Base-by-base conservation (phyloP, 2,113 vertebrate species). In the Phalacrocorax pelagicus region DNA sequence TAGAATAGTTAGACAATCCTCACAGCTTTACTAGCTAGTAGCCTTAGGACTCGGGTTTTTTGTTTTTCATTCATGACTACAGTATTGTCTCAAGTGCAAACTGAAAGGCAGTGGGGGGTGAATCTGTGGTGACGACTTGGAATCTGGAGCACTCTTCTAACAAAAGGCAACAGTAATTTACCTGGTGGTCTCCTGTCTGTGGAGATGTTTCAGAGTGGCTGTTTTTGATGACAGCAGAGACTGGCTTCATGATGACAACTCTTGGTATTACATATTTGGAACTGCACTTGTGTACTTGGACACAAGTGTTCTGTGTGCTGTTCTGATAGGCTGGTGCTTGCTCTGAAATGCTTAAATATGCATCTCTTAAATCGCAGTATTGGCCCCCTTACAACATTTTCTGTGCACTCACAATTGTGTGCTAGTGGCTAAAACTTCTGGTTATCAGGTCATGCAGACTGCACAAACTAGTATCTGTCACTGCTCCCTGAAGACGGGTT, bases 191-290 rank as follows among this genome's bases (percentile, higher is more conserved):
- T 75, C 11, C 40, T 91, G 49, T 61, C 70, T 72, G 26, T 6
- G 3, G 40, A 65, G 21, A 24, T 77, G 24, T 54, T 88, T 61
- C 42, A 67, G 34, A 65, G 49, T 85, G 59, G 24, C 82, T 85
- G 40, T 30, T 66, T 32, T 24, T 84, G 58, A 20, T 95, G 82
- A 81, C 54, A 75, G 65, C 52, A 82, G 81, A 55, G 73, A n/a
- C 40, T 65, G 57, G 52, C 49, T 94, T 95, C 54, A 46, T 36
- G 16, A 38, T 73, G 72, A 34, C 69, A 86, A 7, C 36, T 63
- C 61, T 36, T 59, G 47, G 79, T 90, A 80, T 11, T 61, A 90
- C 54, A 2, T 95, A 80, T 88, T 91, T 90, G 78, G 81, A 80
- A 29, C 78, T 86, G 30, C 29, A 12, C 42, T 69, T 69, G 40